These are phyloP conservation scores for Scaptomyza montana DNA, from an alignment of 1,140 invertebrate species.

Conservation along the genomic window DNA sequence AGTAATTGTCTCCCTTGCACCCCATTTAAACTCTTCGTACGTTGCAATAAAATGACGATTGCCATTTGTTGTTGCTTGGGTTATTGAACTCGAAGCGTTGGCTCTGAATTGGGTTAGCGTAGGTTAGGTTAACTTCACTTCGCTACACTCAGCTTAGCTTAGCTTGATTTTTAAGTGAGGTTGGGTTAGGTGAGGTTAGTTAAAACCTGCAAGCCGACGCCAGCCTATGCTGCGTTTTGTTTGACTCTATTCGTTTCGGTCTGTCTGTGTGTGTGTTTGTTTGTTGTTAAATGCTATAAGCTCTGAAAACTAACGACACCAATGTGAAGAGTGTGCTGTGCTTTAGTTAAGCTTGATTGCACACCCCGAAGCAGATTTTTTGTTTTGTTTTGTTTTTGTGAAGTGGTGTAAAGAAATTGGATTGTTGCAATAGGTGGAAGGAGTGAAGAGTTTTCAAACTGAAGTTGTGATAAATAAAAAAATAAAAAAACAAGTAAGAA, in stretches of 20 bases:
- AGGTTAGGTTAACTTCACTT: slow-evolving; percentile 58
- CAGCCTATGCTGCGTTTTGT: slow-evolving; percentile 21
- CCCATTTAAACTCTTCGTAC: slow-evolving; percentile 8
- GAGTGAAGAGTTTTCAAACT: background rate
- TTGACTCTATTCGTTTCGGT: slow-evolving; percentile 8
- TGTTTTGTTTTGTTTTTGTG: background rate
- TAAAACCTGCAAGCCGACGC: slow-evolving; percentile 20
- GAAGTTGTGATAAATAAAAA: too few species aligned
- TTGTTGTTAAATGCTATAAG: slow-evolving; percentile 43
- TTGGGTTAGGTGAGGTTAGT: slow-evolving; percentile 52
- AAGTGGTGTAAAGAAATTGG: slow-evolving; percentile 8
- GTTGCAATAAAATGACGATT: slow-evolving; percentile 29
- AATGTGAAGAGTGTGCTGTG: slow-evolving; percentile 6
- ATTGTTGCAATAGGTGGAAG: slow-evolving; percentile 16
- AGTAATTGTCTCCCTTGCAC: slow-evolving; percentile 6
- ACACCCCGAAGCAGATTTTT: slow-evolving; percentile 7
- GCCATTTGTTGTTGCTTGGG: slow-evolving; percentile 35
- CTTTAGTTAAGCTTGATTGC: slow-evolving; percentile 14
- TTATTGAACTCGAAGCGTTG: slow-evolving; percentile 63
- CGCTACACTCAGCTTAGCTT: slow-evolving; percentile 60
- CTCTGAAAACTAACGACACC: slow-evolving; percentile 8
- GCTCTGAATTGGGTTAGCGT: slow-evolving; percentile 67
- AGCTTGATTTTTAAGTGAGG: slow-evolving; percentile 62
- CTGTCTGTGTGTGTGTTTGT: slow-evolving; percentile 23
- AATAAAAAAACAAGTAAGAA: too few species aligned